Conservation (phyloP, 2,888 invertebrate species). For the Agonopterix subpropinquella region DNA sequence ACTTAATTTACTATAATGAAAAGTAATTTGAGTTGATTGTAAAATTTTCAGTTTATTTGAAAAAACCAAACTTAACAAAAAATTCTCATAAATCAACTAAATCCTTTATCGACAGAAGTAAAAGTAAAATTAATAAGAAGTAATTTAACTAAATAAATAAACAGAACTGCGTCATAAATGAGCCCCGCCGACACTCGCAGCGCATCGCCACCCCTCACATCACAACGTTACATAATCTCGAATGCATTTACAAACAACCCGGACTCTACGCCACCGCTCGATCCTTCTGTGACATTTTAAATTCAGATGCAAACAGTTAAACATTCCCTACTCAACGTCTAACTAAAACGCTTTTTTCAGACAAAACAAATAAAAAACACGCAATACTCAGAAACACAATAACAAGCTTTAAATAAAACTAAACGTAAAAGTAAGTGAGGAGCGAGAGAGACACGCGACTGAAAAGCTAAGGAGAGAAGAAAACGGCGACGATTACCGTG, state of each 20-base stretch:
- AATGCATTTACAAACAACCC: slow-evolving; percentile 10
- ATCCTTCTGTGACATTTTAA: background rate
- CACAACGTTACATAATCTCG: slow-evolving; percentile 16
- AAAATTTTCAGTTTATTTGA: too few relatives aligned
- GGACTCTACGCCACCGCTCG: slow-evolving; percentile 22
- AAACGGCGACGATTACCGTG: background rate
- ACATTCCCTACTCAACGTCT: background rate
- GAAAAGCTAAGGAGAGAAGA: background rate
- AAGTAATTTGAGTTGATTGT: too few relatives aligned
- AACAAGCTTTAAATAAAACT: slow-evolving; percentile 34
- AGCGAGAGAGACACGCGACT: background rate
- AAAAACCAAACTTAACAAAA: too few relatives aligned
- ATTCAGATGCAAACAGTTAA: background rate
- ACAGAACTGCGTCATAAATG: too few relatives aligned
- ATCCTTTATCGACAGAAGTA: too few relatives aligned
- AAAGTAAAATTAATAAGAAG: too few relatives aligned
- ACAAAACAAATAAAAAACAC: slow-evolving; percentile 32
- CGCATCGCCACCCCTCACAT: slow-evolving; percentile 18
- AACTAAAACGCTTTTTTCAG: slow-evolving; percentile 24
- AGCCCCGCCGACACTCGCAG: background rate
- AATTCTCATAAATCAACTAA: too few relatives aligned
- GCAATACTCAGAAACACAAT: slow-evolving; percentile 30
- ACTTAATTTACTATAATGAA: too few relatives aligned
- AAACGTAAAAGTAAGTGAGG: slow-evolving; percentile 3
- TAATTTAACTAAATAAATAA: too few relatives aligned